Base-by-base conservation (phyloP, 1,140 invertebrate species). In the Drosophila teissieri region DNA sequence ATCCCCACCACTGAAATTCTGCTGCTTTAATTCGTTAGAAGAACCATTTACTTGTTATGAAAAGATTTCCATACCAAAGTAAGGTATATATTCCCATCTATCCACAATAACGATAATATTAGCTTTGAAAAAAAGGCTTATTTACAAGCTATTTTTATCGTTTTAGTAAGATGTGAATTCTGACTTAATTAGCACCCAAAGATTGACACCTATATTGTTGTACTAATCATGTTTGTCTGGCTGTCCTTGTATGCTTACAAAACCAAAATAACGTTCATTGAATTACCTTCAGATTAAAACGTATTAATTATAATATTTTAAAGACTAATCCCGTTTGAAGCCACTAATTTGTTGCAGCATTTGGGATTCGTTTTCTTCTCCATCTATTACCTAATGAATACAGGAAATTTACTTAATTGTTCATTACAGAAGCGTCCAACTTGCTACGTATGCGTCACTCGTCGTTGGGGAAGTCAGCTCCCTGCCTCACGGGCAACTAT, bases 391-490 rank as follows among this genome's bases (percentile, higher is more conserved):
- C 2, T 19, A 22, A 44, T 42, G 4, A 17, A 42, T 39, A 39
- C 14, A 14, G 14, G 12, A 14, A 4, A 14, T 5, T 6, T 22
- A 22, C 31, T 22, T 58, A 48, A 10, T 31, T 31, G 7, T 44
- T 4, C 17, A 19, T 51, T 42, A 2, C 51, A 91, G 91, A 93
- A 62, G 78, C 92, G 15, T 96, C 96, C 10, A 98, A 98, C 93
- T 93, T 99, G 68, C 93, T 98, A 73, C 95, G 97, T 64, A 97
- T 98, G 95, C 95, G 96, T 58, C 96, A 95, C 91, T 97, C 97
- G 15, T 94, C 95, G 22, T 94, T 98, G 69, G 98, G 98, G 40
- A 98, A 98, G 90, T 98, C 98, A 2, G 97, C 97, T 42, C 98
- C 98, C 2, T 91, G 90, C 45, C 55, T 91, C 11, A 91, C 86